Evolutionary conservation across 2,797 vertebrate species (phyloP).

Genomic region (Discoglossus pictus): DNA sequence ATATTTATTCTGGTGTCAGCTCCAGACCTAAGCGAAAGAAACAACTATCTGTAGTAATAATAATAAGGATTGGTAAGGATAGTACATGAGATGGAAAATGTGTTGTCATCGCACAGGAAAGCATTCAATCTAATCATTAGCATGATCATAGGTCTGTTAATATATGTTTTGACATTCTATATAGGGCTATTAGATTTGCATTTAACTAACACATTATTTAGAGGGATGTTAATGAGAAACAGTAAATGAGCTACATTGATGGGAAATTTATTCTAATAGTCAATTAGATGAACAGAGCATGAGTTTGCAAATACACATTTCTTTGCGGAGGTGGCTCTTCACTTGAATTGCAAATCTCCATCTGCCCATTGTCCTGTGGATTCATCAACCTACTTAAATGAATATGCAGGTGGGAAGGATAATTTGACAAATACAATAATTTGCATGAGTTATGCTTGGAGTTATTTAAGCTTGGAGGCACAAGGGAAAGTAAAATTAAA

Average conservation of each 20-base stretch:
- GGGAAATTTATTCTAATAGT: constrained; percentile 7
- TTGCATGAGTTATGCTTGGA: constrained; percentile 14
- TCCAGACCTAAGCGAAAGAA: too few relatives aligned
- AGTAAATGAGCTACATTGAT: neutral
- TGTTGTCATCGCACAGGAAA: too few relatives aligned
- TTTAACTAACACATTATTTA: neutral
- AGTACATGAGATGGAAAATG: too few relatives aligned
- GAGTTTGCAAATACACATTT: constrained; percentile 23
- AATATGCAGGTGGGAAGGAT: constrained; percentile 9
- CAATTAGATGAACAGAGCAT: constrained; percentile 22
- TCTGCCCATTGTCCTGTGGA: constrained; percentile 21
- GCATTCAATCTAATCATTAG: too few relatives aligned
- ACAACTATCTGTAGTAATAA: too few relatives aligned
- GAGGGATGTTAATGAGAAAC: neutral
- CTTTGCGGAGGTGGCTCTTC: constrained; percentile 12
- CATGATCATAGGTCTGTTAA: neutral
- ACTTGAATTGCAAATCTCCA: constrained; percentile 35
- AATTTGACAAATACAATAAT: constrained; percentile 14
- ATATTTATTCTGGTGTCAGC: too few relatives aligned
- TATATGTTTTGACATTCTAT: neutral
- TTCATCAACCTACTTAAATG: constrained; percentile 17
- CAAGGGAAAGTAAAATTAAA: neutral
- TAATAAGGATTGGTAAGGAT: neutral
- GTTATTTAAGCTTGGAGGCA: constrained; percentile 7
- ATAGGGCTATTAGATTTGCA: constrained; percentile 1